A percentile compares a stretch with the other conserved stretches of the same genome.
Conservation (phyloP, 1,140 invertebrate genomes). For the Temnothorax nylanderi region DNA sequence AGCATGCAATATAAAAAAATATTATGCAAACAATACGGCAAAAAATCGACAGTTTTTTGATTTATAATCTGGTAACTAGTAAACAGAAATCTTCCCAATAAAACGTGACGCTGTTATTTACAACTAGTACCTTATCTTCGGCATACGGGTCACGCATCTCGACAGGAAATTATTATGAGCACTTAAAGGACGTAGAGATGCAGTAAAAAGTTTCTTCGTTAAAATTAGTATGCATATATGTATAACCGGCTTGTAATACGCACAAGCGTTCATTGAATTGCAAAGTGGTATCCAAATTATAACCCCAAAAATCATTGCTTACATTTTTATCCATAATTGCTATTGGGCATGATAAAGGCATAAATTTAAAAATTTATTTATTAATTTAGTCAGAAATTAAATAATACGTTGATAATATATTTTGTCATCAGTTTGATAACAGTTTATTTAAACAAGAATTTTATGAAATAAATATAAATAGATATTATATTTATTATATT, state of each 20-base stretch:
- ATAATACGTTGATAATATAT: neutral
- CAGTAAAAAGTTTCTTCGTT: slow-evolving; percentile 34
- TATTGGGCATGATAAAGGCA: neutral
- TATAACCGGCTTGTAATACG: slow-evolving; percentile 22
- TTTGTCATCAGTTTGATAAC: neutral
- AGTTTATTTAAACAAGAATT: neutral
- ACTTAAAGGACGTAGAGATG: slow-evolving; percentile 34
- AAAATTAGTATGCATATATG: slow-evolving; percentile 28
- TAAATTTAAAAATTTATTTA: slow-evolving; percentile 4
- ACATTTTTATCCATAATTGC: neutral
- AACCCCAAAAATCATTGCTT: slow-evolving; percentile 18
- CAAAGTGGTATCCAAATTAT: slow-evolving; percentile 27
- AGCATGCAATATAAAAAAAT: neutral
- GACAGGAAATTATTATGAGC: slow-evolving; percentile 51
- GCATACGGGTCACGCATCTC: neutral
- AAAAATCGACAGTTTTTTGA: slow-evolving; percentile 29
- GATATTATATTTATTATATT: neutral
- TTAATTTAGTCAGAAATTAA: neutral
- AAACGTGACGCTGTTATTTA: slow-evolving; percentile 66
- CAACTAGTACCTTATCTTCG: slow-evolving; percentile 49
- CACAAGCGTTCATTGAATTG: slow-evolving; percentile 28
- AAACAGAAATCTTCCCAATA: slow-evolving; percentile 62
- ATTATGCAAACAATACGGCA: slow-evolving; percentile 36
- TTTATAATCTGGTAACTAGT: slow-evolving; percentile 52
- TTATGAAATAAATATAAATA: neutral